Base-by-base conservation (phyloP, 2,797 vertebrate genomes). In the Cebuella pygmaea region DNA sequence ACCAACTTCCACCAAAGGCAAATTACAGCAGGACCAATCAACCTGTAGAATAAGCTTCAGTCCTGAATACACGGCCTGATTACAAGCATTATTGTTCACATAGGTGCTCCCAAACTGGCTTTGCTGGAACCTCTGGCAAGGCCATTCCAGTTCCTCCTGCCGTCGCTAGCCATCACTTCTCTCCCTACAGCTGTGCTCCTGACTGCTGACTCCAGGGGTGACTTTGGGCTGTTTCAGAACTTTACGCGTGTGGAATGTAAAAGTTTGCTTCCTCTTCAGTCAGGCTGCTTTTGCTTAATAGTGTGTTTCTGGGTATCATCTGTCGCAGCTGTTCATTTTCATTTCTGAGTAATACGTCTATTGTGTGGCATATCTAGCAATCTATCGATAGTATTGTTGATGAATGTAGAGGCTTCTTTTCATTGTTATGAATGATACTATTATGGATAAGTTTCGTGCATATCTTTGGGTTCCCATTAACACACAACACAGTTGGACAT, bases 261-360 rank as follows among this genome's bases (percentile, higher is more conserved):
- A 2, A 70, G 61, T 12, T 55, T 5, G 5, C 10, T 76, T 72
- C 90, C 74, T 92, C 72, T 90, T 50, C 30, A n/a, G 12, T 11
- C 1, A 24, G 24, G 2, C 50, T 93, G 39, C 44, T 83, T 90
- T 86, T 75, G 26, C 9, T 59, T 59, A 12, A n/a, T 27, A 33
- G 59, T 80, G 19, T 88, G 33, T 55, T 82, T 70, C 41, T 89
- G 24, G 89, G 20, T 9, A 86, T 93, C 24, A 26, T 64, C 20
- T 82, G 41, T 39, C 44, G 24, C 26, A 41, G 26, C 4, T 59
- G 26, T 74, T 74, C 26, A 44, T 92, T 94, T 95, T 95, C 24
- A n/a, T 39, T 95, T 20, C 4, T 76, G 41, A 90, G 33, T 92
- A 79, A 67, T 72, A 72, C 57, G 1, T 80, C 64, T 94, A 22